phyloP scores from a whole-genome alignment of 2,888 invertebrate genomes.

The Ichneumoninae sp. region DNA sequence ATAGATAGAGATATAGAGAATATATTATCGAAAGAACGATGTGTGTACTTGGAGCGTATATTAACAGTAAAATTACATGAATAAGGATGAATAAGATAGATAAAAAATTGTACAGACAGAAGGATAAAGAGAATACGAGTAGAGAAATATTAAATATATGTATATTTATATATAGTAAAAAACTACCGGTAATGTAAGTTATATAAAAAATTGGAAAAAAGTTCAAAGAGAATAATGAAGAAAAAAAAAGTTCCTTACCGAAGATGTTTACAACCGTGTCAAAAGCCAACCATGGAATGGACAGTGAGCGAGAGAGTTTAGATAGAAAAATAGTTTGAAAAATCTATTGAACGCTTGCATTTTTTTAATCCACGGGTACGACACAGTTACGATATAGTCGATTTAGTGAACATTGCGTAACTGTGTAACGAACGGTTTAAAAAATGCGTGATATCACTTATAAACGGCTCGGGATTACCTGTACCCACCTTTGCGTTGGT shows the following conservation, averaged over 20 bases:
- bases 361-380: conserved; percentile 67
- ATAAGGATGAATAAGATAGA: conserved; percentile 67
- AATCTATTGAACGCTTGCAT: conserved; percentile 65
- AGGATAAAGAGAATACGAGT: conserved; percentile 73
- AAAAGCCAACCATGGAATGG: conserved; percentile 63
- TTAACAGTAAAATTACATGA: conserved; percentile 65
- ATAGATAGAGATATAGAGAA: conserved; percentile 59
- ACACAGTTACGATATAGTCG: conserved; percentile 57
- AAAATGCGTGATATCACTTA: conserved; percentile 64
- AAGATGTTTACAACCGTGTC: conserved; percentile 44
- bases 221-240: conserved; percentile 28
- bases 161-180: conserved; percentile 56
- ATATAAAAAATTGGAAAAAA: conserved; percentile 52
- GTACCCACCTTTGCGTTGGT: conserved; percentile 57
- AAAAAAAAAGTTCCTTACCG: conserved; percentile 58
- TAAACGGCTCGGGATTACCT: conserved; percentile 70
- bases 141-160: conserved; percentile 77
- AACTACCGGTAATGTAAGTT: conserved; percentile 51
- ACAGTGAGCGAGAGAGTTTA: conserved; percentile 67
- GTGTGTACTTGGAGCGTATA: conserved; percentile 69
- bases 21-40: conserved; percentile 67
- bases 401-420: conserved; percentile 48
- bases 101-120: conserved; percentile 73
- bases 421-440: conserved; percentile 29
- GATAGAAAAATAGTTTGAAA: conserved; percentile 73